Conservation (phyloP, 1,140 invertebrate genomes). For the Orchesella cincta region DNA sequence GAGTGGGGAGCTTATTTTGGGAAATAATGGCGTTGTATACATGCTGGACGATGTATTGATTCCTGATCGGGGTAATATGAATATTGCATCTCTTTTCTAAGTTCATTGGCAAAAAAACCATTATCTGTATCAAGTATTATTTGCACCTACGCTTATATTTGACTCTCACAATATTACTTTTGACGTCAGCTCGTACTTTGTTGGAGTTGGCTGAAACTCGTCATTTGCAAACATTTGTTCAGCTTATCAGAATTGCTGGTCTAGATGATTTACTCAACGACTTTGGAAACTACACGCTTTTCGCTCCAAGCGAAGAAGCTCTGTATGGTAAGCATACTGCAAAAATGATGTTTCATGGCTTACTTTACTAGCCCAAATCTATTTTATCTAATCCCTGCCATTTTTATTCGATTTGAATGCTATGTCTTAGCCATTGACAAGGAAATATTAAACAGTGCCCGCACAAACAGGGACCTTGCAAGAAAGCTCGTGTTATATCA, state of each 20-base stretch:
- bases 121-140: no score
- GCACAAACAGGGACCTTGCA: slow-evolving; percentile 54
- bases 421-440: slow-evolving; percentile 53
- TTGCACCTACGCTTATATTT: neutral
- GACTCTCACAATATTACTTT: slow-evolving; percentile 24
- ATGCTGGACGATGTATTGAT: slow-evolving; percentile 58
- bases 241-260: slow-evolving; percentile 56
- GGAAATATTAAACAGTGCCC: slow-evolving; percentile 53
- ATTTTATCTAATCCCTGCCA: slow-evolving; percentile 11
- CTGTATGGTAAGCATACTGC: slow-evolving; percentile 55
- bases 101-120: no score
- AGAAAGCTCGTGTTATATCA: slow-evolving; percentile 57
- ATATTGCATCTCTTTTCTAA: neutral
- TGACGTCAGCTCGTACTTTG: slow-evolving; percentile 55
- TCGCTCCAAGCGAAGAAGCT: slow-evolving; percentile 61
- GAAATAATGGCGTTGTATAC: slow-evolving; percentile 59
- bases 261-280: slow-evolving; percentile 57
- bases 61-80: slow-evolving; percentile 56
- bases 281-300: slow-evolving; percentile 60
- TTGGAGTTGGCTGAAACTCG: slow-evolving; percentile 55
- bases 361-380: slow-evolving; percentile 22
- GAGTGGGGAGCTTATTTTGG: slow-evolving; percentile 54
- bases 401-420: neutral
- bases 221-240: slow-evolving; percentile 55
- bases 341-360: neutral